Conservation (phyloP, 1,140 invertebrate genomes). For the Drosophila serrata region DNA sequence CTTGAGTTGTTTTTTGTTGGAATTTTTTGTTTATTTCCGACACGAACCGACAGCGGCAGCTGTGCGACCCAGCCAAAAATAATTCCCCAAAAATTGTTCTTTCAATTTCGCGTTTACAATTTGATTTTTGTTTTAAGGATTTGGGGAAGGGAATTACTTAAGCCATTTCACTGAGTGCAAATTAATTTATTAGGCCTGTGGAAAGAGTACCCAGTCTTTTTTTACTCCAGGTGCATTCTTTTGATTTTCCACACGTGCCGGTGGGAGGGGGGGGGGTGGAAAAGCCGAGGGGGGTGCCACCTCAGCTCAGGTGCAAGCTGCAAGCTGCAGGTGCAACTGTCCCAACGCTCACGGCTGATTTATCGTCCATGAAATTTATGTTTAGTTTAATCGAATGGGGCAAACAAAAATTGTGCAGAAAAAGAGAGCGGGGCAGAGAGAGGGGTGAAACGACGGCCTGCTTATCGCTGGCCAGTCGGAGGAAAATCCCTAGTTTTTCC, state of each 20-base stretch:
- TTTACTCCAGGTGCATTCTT: constrained; percentile 28
- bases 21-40: constrained; percentile 46
- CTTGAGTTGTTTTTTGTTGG: not conserved
- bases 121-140: constrained; percentile 16
- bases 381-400: constrained; percentile 79
- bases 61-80: constrained; percentile 30
- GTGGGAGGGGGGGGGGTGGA: not conserved
- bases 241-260: constrained; percentile 59
- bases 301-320: constrained; percentile 14
- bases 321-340: constrained; percentile 58
- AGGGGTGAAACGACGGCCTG: constrained; percentile 19
- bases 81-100: constrained; percentile 39
- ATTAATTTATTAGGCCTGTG: constrained; percentile 42
- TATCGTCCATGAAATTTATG: constrained; percentile 79
- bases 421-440: not conserved
- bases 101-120: constrained; percentile 29
- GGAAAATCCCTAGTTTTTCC: not conserved
- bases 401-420: constrained; percentile 63
- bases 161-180: constrained; percentile 12
- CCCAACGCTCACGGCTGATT: constrained; percentile 70
- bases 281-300: not conserved
- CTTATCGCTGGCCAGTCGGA: constrained; percentile 56
- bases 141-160: constrained; percentile 28
- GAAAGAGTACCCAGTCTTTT: no score
- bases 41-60: constrained; percentile 45